Base-by-base conservation (phyloP, 1,140 invertebrate species). In the Contarinia nasturtii region DNA sequence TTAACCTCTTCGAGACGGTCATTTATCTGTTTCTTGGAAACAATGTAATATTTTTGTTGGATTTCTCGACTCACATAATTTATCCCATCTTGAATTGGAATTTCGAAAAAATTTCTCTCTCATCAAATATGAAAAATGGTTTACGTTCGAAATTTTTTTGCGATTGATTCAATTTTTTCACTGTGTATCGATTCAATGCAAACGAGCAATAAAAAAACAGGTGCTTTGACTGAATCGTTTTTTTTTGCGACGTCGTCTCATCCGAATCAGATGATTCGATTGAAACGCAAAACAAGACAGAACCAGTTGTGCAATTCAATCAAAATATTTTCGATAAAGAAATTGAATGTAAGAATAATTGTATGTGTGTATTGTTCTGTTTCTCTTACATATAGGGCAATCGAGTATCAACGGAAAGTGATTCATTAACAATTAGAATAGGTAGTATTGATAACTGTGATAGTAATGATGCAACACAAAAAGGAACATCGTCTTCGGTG, bases 391-490 rank as follows among this genome's bases (percentile, higher is more conserved):
- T 61, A 22, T 56, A 78, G 77, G 72, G 71, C 53, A 73, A 71
- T 56, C 67, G 67, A 54, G 68, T 70, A 46, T 74, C 75, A 21
- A 58, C 66, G 42, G 57, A 55, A 41, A 58, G 66, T 48, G 70
- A 74, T 53, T 69, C 72, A 47, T 66, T 77, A 19, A 61, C 66
- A 45, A 68, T 80, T 46, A 66, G 67, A 45, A 71, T 78, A 44
- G 70, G 71, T 14, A 62, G 66, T 27, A 27, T 27, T 27, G 27
- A 27, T 27, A 10, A 27, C 17, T 55, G 66, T 8, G 66, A 69
- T 38, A 63, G 67, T 43, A 64, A 61, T 61, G 62, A 70, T 54
- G 27, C 14, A 33, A 33, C 14, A 15, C 2, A 33, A 45, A 40
- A 40, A 14, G 7, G n/a, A 40, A 12, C n/a, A 14, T 5, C n/a